phyloP scores from a whole-genome alignment of 2,888 invertebrate species.

The Auanema sp. region DNA sequence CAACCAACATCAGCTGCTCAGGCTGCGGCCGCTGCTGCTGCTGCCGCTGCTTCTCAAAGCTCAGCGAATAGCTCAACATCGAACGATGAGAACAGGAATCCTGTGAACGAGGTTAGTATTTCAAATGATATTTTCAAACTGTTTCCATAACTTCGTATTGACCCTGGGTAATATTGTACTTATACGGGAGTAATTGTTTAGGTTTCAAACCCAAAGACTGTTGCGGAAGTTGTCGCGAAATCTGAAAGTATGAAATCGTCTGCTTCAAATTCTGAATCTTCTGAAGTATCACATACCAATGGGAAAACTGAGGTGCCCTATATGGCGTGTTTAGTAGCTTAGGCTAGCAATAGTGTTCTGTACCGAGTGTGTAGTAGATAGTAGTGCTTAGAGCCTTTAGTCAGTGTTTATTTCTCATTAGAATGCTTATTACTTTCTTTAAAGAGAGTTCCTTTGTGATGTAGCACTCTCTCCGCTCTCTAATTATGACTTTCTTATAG shows the following conservation, averaged over 20 bases:
- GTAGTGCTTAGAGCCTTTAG: too few relatives aligned
- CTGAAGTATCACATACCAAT: slow-evolving; percentile 4
- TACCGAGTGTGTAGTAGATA: background rate
- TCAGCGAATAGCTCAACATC: background rate
- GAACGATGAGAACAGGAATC: slow-evolving; percentile 17
- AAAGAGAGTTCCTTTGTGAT: too few relatives aligned
- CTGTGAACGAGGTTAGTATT: slow-evolving; percentile 15
- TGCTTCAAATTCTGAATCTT: background rate
- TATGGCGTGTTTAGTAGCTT: slow-evolving; percentile 1
- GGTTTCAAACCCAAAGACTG: slow-evolving; percentile 14
- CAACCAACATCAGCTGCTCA: slow-evolving; percentile 15
- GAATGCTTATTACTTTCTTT: too few relatives aligned
- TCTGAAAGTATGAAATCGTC: background rate
- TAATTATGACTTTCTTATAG: too few relatives aligned
- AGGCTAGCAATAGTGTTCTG: background rate
- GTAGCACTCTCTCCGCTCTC: too few relatives aligned
- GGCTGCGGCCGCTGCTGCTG: slow-evolving; percentile 10
- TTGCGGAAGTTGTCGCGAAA: slow-evolving; percentile 17
- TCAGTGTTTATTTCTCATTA: too few relatives aligned
- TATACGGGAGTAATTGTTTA: background rate
- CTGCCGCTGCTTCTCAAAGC: slow-evolving; percentile 2
- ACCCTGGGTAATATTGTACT: background rate
- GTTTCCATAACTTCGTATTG: too few relatives aligned
- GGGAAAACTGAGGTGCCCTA: slow-evolving; percentile 3
- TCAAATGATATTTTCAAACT: background rate